Evolutionary conservation across 1,140 invertebrate species (phyloP).

Genomic region (Brachystomella parvula): DNA sequence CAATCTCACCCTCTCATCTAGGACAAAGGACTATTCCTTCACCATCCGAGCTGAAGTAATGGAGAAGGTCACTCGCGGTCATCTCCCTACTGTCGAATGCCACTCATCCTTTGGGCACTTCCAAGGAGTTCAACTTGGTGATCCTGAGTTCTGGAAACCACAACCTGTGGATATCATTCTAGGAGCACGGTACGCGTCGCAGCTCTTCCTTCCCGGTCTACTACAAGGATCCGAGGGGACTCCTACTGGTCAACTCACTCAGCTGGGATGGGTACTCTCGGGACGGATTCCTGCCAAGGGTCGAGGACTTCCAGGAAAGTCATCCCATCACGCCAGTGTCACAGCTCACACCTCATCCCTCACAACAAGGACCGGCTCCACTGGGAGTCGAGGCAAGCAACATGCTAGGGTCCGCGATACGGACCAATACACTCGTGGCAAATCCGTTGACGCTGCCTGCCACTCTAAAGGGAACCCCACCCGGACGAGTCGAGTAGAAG

Average conservation of each 20-base stretch:
- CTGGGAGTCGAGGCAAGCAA: too few relatives aligned
- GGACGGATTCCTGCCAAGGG: too few relatives aligned
- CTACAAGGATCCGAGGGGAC: background rate
- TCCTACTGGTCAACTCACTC: background rate
- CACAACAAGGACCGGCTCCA: too few relatives aligned
- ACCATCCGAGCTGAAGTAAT: background rate
- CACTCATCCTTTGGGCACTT: background rate
- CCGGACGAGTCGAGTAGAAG: too few relatives aligned
- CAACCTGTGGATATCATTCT: background rate
- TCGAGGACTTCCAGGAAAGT: too few relatives aligned
- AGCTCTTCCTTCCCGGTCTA: background rate
- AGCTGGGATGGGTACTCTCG: background rate
- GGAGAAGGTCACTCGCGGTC: background rate
- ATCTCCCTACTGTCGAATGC: background rate
- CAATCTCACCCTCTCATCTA: background rate
- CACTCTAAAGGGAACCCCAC: too few relatives aligned
- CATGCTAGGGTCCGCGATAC: too few relatives aligned
- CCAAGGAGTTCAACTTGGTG: background rate
- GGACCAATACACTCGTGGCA: too few relatives aligned
- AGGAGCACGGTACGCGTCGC: background rate
- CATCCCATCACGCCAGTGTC: too few relatives aligned
- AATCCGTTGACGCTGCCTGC: too few relatives aligned
- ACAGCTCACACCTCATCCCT: too few relatives aligned
- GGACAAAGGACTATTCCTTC: background rate
- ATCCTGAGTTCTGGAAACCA: background rate